Evolutionary conservation across 2,797 vertebrate species (phyloP).

Genomic region (Pempheris klunzingeri): DNA sequence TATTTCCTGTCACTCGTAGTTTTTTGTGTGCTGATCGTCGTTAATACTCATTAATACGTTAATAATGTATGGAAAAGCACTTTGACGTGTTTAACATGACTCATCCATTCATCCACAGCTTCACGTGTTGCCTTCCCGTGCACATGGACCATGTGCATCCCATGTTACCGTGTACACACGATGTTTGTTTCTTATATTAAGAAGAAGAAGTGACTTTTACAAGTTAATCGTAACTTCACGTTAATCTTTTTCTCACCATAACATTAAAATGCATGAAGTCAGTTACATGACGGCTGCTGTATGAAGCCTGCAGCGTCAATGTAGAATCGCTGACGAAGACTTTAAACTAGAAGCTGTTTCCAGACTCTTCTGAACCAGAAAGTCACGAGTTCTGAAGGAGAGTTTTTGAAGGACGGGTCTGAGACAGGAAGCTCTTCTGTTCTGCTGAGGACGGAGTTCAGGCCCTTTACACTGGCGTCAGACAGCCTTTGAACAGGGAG

Average conservation of each 20-base stretch:
- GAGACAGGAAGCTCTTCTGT: no score
- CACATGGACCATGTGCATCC: constrained; percentile 2
- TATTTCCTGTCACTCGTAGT: no score
- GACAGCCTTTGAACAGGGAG: no score
- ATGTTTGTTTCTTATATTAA: constrained; percentile 85
- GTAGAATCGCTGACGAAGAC: neutral
- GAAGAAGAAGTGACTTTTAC: constrained; percentile 62
- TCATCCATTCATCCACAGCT: neutral
- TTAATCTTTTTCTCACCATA: neutral
- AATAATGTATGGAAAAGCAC: neutral
- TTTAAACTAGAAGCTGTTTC: neutral
- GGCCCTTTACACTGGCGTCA: no score
- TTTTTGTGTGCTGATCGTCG: no score
- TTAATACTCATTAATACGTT: no score
- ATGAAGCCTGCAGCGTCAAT: neutral
- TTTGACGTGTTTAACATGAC: neutral
- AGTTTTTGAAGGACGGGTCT: no score
- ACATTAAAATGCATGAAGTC: neutral
- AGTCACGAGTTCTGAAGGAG: no score
- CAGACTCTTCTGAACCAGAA: neutral
- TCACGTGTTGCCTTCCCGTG: neutral
- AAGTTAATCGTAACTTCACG: constrained; percentile 22
- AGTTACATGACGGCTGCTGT: neutral
- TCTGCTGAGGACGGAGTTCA: no score
- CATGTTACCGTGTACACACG: constrained; percentile 38